Percentiles rank a stretch among this genome's conserved stretches.
Conservation (phyloP, 1,140 invertebrate genomes). For the Drosophila suzukii region DNA sequence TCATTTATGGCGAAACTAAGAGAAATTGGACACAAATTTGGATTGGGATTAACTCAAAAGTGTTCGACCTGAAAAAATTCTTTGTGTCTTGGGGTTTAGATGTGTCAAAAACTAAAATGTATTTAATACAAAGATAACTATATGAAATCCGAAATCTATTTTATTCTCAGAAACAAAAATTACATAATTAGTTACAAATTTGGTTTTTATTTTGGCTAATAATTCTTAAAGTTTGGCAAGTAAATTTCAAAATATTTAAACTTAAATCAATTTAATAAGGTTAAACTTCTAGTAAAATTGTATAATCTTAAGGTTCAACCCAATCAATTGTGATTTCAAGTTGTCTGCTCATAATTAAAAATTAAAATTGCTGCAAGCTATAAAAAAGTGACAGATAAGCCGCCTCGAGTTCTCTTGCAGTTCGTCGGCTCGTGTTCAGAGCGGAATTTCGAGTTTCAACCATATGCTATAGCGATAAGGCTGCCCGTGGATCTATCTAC, state of each 20-base stretch:
- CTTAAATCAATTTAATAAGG: not conserved
- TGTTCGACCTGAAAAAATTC: not conserved
- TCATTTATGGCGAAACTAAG: slow-evolving; percentile 40
- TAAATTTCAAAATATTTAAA: no score
- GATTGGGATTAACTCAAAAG: slow-evolving; percentile 20
- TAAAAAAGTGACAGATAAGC: slow-evolving; percentile 14
- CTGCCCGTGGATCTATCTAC: slow-evolving; percentile 2
- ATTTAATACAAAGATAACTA: no score
- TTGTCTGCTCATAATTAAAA: not conserved
- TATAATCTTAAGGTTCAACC: not conserved
- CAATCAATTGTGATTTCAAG: not conserved
- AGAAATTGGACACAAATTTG: slow-evolving; percentile 30
- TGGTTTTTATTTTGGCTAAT: no score
- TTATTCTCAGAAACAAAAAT: no score
- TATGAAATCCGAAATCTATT: no score
- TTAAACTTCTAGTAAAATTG: not conserved
- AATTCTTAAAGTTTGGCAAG: no score
- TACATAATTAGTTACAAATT: no score
- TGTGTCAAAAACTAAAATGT: no score
- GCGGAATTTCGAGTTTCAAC: slow-evolving; percentile 20
- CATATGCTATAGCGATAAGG: slow-evolving; percentile 27
- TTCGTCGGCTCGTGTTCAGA: slow-evolving; percentile 22
- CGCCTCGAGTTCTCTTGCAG: slow-evolving; percentile 17
- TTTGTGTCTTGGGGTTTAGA: not conserved
- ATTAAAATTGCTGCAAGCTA: slow-evolving; percentile 1